A percentile compares a stretch with the other conserved stretches of the same genome.
These are phyloP conservation scores for Arenaria interpres DNA, from an alignment of 2,113 vertebrate genomes.

Conservation along the genomic window DNA sequence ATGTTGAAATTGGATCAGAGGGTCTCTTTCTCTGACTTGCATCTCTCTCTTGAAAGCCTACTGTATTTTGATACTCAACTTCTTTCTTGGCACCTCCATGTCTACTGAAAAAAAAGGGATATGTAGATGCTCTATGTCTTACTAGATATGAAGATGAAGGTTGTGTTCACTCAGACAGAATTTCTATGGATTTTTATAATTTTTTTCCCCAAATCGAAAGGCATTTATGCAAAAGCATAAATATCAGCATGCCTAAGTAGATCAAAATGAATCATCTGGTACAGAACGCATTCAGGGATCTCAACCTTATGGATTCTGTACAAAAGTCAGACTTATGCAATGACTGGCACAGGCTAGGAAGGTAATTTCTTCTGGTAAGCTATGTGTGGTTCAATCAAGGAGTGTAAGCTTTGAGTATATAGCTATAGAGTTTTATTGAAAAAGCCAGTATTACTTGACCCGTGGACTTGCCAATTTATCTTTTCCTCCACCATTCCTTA, in stretches of 20 bases:
- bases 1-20: background rate
- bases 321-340: background rate
- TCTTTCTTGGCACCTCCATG: background rate
- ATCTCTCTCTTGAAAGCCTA: background rate
- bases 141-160: background rate
- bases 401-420: background rate
- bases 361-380: background rate
- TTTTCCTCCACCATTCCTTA: background rate
- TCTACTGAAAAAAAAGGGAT: background rate
- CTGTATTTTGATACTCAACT: background rate
- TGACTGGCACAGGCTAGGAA: background rate
- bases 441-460: background rate
- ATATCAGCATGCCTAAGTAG: background rate
- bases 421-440: background rate
- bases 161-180: background rate
- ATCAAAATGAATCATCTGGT: background rate
- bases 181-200: background rate
- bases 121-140: background rate
- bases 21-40: background rate
- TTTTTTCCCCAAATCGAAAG: background rate
- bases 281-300: background rate
- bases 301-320: background rate
- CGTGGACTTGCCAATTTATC: background rate
- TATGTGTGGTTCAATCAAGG: background rate
- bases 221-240: background rate